Evolutionary conservation across 2,888 invertebrate genomes (phyloP).

Genomic region (Sclerodermus sp.): DNA sequence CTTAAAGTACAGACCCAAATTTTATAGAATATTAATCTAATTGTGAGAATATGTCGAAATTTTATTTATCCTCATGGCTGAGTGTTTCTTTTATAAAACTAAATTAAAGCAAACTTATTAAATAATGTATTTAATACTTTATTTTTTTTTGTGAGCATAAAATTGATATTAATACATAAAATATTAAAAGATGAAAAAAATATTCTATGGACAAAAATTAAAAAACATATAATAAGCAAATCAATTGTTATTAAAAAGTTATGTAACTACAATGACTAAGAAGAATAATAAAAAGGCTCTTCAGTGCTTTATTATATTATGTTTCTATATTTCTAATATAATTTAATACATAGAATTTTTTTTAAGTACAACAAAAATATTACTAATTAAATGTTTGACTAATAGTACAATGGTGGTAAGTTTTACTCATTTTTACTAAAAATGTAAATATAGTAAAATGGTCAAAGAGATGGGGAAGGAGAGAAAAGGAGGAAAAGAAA

Average conservation of each 20-base stretch:
- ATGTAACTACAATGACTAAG: slow-evolving; percentile 22
- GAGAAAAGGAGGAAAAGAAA: too few relatives aligned
- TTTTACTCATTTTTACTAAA: slow-evolving; percentile 45
- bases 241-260: slow-evolving; percentile 26
- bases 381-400: slow-evolving; percentile 19
- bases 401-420: slow-evolving; percentile 28
- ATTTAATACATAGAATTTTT: slow-evolving; percentile 27
- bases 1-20: too few relatives aligned
- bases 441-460: slow-evolving; percentile 50
- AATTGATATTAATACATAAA: slow-evolving; percentile 12
- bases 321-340: slow-evolving; percentile 29
- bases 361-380: slow-evolving; percentile 20
- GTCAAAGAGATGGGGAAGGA: too few relatives aligned
- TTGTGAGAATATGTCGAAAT: too few relatives aligned
- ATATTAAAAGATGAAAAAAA: slow-evolving; percentile 18
- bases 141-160: slow-evolving; percentile 32
- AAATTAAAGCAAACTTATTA: slow-evolving; percentile 25
- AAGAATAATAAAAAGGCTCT: slow-evolving; percentile 23
- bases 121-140: slow-evolving; percentile 26
- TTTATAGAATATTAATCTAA: too few relatives aligned
- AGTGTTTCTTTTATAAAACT: slow-evolving; percentile 1
- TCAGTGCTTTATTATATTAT: slow-evolving; percentile 23
- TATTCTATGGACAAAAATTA: slow-evolving; percentile 12
- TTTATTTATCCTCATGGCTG: too few relatives aligned
- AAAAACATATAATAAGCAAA: slow-evolving; percentile 21